These are phyloP conservation scores for Tetraodon nigroviridis DNA, from an alignment of 2,113 vertebrate species.

Conservation along the genomic window DNA sequence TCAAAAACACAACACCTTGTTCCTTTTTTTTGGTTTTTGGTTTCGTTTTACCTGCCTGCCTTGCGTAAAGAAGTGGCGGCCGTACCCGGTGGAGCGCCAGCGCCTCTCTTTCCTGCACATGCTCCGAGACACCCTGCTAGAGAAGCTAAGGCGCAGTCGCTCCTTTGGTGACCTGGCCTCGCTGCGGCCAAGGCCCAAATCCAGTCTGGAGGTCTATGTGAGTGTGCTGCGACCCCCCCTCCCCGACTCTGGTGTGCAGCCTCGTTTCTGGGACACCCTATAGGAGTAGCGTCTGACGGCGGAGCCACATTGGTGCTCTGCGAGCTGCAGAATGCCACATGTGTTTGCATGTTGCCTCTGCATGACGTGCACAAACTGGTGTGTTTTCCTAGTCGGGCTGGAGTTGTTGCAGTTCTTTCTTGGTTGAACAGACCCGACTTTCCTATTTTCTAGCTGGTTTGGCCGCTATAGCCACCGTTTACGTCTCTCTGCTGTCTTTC, in stretches of 20 bases:
- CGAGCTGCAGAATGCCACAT: slow-evolving; percentile 13
- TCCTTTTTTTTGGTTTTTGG: slow-evolving; percentile 9
- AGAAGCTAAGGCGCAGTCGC: slow-evolving; percentile 90
- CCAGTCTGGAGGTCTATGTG: slow-evolving; percentile 92
- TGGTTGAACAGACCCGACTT: not conserved
- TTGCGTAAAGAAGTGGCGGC: slow-evolving; percentile 85
- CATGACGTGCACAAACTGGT: slow-evolving; percentile 19
- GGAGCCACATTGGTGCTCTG: slow-evolving; percentile 27
- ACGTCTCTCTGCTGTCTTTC: slow-evolving; percentile 37
- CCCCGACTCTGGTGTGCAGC: slow-evolving; percentile 36
- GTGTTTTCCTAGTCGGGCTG: not conserved
- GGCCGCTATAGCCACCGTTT: not conserved
- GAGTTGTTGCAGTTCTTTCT: not conserved
- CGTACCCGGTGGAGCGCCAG: slow-evolving; percentile 79
- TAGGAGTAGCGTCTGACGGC: slow-evolving; percentile 3
- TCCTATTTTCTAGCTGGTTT: not conserved
- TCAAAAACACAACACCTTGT: slow-evolving; percentile 37
- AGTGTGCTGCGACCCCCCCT: slow-evolving; percentile 72
- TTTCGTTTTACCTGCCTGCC: slow-evolving; percentile 40
- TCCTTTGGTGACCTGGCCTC: slow-evolving; percentile 94
- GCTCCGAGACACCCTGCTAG: slow-evolving; percentile 89
- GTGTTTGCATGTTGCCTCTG: slow-evolving; percentile 36
- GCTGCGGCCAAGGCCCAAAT: slow-evolving; percentile 85
- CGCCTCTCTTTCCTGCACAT: slow-evolving; percentile 86
- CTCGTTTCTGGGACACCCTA: slow-evolving; percentile 6